Evolutionary conservation across 2,888 invertebrate genomes (phyloP).

Genomic region (Nemotelus pantherinus): DNA sequence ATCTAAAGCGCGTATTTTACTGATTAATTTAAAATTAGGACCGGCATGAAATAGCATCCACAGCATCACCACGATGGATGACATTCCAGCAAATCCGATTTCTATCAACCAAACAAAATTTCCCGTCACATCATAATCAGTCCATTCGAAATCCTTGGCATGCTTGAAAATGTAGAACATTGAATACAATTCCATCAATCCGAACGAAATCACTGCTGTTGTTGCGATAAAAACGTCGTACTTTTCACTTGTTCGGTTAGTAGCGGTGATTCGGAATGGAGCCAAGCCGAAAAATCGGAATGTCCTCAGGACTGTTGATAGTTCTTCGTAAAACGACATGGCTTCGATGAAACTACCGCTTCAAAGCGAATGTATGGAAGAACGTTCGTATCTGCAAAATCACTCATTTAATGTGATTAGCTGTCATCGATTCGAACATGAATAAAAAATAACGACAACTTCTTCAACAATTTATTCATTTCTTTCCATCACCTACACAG

Average conservation of each 20-base stretch:
- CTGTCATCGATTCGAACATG: too few relatives aligned
- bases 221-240: not conserved
- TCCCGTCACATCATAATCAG: slow-evolving; percentile 37
- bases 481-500: too few relatives aligned
- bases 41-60: slow-evolving; percentile 21
- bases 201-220: not conserved
- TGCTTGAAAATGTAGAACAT: slow-evolving; percentile 6
- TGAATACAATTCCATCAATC: not conserved
- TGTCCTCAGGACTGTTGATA: too few relatives aligned
- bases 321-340: too few relatives aligned
- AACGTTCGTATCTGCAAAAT: too few relatives aligned
- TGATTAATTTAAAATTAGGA: slow-evolving; percentile 14
- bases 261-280: too few relatives aligned
- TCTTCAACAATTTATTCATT: too few relatives aligned
- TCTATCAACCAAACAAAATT: slow-evolving; percentile 29
- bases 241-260: not conserved
- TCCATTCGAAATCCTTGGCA: slow-evolving; percentile 18
- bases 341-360: too few relatives aligned
- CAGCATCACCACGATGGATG: not conserved
- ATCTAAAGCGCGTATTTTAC: slow-evolving; percentile 14
- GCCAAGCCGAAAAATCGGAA: too few relatives aligned
- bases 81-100: slow-evolving; percentile 17
- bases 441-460: too few relatives aligned
- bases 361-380: too few relatives aligned
- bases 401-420: too few relatives aligned